phyloP scores from a whole-genome alignment of 2,797 vertebrate species.

The Lemur catta region DNA sequence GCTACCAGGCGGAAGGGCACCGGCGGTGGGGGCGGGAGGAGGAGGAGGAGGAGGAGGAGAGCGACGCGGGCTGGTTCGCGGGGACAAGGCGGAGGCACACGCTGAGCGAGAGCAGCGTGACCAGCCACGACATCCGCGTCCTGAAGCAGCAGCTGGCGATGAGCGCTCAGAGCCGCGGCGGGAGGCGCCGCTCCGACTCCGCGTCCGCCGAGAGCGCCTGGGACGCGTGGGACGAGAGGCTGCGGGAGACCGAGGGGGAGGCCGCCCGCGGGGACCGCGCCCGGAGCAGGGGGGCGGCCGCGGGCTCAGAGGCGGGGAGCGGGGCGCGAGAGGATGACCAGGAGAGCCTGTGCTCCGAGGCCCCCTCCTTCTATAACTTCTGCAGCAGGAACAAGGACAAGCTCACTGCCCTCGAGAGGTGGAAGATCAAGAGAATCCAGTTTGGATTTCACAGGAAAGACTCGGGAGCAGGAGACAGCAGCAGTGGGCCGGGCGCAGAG shows the following conservation, averaged over 20 bases:
- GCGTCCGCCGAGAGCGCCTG: conserved; percentile 89
- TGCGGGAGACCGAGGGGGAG: conserved; percentile 93
- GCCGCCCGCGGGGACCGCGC: conserved; percentile 85
- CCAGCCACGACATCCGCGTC: conserved; percentile 88
- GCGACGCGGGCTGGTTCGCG: conserved; percentile 50
- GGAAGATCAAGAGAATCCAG: conserved; percentile 96
- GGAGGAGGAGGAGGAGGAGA: conserved; percentile 74
- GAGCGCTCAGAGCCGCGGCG: conserved; percentile 69
- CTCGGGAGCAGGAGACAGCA: conserved; percentile 83
- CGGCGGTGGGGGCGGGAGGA: conserved; percentile 83
- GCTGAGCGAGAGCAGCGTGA: conserved; percentile 80
- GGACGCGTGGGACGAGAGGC: conserved; percentile 93
- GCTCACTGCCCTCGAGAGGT: conserved; percentile 93
- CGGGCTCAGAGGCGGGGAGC: conserved; percentile 64
- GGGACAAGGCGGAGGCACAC: conserved; percentile 49
- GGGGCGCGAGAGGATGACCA: conserved; percentile 84
- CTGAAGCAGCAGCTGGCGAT: conserved; percentile 86
- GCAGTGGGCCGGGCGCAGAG: conserved; percentile 56
- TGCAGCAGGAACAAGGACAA: conserved; percentile 95
- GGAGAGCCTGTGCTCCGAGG: conserved; percentile 91
- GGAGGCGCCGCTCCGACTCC: conserved; percentile 81
- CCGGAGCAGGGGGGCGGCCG: conserved; percentile 62
- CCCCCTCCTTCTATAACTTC: conserved; percentile 94
- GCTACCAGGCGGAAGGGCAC: conserved; percentile 87
- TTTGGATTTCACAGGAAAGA: conserved; percentile 98